Base-by-base conservation (phyloP, 2,113 vertebrate species). In the Alosa alosa region DNA sequence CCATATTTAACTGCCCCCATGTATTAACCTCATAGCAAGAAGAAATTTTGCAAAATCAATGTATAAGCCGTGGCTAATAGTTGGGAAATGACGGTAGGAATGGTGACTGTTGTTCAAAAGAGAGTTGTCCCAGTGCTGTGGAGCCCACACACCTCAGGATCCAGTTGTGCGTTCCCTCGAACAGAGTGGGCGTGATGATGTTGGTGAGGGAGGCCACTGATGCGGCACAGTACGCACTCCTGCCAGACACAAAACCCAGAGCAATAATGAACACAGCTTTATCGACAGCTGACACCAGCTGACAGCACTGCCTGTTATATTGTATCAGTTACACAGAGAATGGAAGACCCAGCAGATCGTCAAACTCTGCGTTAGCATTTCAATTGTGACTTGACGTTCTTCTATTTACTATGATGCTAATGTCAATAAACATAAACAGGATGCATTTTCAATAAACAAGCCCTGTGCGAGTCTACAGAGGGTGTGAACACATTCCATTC, bases 201-300 rank as follows among this genome's bases (percentile, higher is more conserved):
- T 99, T 99, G 86, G 98, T 99, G 87, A 99, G 94, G 0, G 98
- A 98, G 1, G 98, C 98, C 47, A 99, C 98, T 0, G 98, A 95
- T 1, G 97, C 95, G 0, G 98, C 98, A 7, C 98, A 99, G 88
- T 99, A 99, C 0, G 97, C 97, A 0, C 98, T 99, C 93, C 98
- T 99, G 85, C 50, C 75, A 39, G 45, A 82, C 64, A 82, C n/a
- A 84, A 4, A 84, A n/a, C 25, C 55, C 36, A 1, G 20, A 46
- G 22, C 20, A 47, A 1, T 18, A 1, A 9, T 46, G 39, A 22
- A 45, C 46, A 44, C 45, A 36, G 20, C 41, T 22, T 25, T 44
- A 44, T 44, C 2, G 41, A 68, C 57, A 7, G 83, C 2, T 1
- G 11, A 47, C 57, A 25, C 39, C 60, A 72, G 60, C 44, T 47